These are phyloP conservation scores for Charaxes varanes DNA, from an alignment of 1,140 invertebrate species.

Conservation along the genomic window DNA sequence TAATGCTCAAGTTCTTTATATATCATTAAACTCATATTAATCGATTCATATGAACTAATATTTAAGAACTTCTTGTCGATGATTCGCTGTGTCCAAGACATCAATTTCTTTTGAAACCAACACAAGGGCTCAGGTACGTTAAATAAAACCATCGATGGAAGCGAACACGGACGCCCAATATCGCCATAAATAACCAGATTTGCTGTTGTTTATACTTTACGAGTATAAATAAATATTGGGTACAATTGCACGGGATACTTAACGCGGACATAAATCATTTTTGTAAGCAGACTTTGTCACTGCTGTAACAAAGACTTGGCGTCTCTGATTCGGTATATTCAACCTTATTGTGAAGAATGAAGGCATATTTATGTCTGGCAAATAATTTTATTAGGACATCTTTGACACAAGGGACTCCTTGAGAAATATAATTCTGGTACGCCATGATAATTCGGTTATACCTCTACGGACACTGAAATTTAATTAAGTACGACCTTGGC, in stretches of 20 bases:
- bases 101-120: too few species aligned
- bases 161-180: slow-evolving; percentile 57
- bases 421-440: too few species aligned
- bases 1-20: too few species aligned
- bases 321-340: slow-evolving; percentile 22
- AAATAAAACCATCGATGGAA: slow-evolving; percentile 38
- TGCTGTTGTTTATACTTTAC: slow-evolving; percentile 69
- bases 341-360: slow-evolving; percentile 27
- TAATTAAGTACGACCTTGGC: too few species aligned
- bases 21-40: too few species aligned
- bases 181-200: slow-evolving; percentile 69
- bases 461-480: too few species aligned
- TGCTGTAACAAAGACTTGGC: slow-evolving; percentile 36
- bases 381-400: slow-evolving; percentile 21
- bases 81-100: too few species aligned
- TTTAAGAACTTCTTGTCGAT: too few species aligned
- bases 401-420: slow-evolving; percentile 23
- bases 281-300: slow-evolving; percentile 70
- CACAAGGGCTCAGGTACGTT: slow-evolving; percentile 6
- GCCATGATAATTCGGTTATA: too few species aligned
- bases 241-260: slow-evolving; percentile 70
- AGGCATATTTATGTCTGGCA: slow-evolving; percentile 28
- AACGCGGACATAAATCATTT: slow-evolving; percentile 68
- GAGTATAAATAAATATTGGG: slow-evolving; percentile 67
- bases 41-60: too few species aligned